A percentile compares a stretch with the other conserved stretches of the same genome.
phyloP scores from a whole-genome alignment of 2,113 vertebrate species.

The Dicaeum eximium region DNA sequence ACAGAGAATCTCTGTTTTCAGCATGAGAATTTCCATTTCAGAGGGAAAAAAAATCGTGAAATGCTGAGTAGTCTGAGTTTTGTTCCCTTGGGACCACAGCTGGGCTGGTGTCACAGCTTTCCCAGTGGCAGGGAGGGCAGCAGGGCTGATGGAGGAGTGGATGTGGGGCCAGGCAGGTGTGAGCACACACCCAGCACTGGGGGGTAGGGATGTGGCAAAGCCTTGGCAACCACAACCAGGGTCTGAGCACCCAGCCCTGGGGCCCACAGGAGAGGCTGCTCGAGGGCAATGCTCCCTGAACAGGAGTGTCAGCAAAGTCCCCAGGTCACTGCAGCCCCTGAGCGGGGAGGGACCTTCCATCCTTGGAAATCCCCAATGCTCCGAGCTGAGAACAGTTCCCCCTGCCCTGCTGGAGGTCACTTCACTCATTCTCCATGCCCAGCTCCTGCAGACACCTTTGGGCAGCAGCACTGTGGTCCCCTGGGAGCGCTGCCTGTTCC shows the following conservation, averaged over 20 bases:
- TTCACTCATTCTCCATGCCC: neutral
- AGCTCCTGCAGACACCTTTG: accelerated
- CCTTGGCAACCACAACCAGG: neutral
- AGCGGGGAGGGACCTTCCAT: accelerated
- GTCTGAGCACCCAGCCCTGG: neutral
- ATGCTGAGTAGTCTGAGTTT: neutral
- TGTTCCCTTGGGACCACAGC: neutral
- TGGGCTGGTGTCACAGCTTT: neutral
- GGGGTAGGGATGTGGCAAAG: neutral
- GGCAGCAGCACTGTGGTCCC: neutral
- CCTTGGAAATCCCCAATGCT: neutral
- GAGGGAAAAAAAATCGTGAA: neutral
- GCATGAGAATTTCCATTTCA: neutral
- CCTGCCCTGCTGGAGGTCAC: neutral
- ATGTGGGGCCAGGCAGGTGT: neutral
- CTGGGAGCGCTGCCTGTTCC: neutral
- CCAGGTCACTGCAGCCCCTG: neutral
- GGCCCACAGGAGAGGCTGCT: neutral
- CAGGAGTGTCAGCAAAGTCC: neutral
- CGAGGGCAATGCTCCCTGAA: neutral
- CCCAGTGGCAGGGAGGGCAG: accelerated
- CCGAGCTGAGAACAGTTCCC: neutral
- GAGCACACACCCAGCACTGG: neutral
- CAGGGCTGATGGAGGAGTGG: neutral
- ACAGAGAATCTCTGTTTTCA: neutral